Evolutionary conservation across 2,888 invertebrate species (phyloP).

Genomic region (Ectemnius cavifrons): DNA sequence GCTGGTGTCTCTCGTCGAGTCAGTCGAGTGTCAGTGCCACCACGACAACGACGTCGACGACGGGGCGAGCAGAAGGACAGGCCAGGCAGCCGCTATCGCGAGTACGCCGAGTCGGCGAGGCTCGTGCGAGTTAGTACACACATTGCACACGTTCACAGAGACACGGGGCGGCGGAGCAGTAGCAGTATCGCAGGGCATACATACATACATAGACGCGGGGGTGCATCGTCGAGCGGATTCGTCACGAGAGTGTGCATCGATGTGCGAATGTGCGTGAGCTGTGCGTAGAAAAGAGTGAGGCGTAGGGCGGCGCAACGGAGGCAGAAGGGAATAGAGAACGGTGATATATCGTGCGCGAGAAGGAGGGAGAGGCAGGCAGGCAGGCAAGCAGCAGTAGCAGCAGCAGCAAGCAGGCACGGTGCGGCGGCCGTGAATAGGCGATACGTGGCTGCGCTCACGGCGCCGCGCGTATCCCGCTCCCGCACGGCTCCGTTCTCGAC

Average conservation of each 20-base stretch:
- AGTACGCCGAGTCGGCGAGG: not conserved
- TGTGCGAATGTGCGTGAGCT: constrained; percentile 56
- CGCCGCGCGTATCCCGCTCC: constrained; percentile 51
- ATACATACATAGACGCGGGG: constrained; percentile 44
- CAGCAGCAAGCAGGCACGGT: constrained; percentile 8
- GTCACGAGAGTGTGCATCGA: constrained; percentile 34
- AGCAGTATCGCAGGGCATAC: constrained; percentile 14
- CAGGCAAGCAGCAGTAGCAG: constrained; percentile 42
- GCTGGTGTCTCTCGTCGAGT: constrained; percentile 43
- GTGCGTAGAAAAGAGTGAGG: constrained; percentile 51
- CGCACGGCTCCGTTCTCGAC: constrained; percentile 54
- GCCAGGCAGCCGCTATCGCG: not conserved
- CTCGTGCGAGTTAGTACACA: too few relatives aligned
- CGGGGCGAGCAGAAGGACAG: not conserved
- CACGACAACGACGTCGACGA: constrained; percentile 40
- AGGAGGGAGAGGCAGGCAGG: constrained; percentile 11
- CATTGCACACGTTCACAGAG: not conserved
- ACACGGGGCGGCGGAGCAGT: not conserved
- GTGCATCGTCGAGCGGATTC: constrained; percentile 38
- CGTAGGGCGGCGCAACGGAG: constrained; percentile 16
- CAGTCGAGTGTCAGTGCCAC: constrained; percentile 44
- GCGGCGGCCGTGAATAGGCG: constrained; percentile 57
- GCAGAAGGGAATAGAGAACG: constrained; percentile 30
- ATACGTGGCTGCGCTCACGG: constrained; percentile 65
- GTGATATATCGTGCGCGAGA: constrained; percentile 15